phyloP scores from a whole-genome alignment of 2,797 vertebrate genomes.

The Erpetoichthys calabaricus region DNA sequence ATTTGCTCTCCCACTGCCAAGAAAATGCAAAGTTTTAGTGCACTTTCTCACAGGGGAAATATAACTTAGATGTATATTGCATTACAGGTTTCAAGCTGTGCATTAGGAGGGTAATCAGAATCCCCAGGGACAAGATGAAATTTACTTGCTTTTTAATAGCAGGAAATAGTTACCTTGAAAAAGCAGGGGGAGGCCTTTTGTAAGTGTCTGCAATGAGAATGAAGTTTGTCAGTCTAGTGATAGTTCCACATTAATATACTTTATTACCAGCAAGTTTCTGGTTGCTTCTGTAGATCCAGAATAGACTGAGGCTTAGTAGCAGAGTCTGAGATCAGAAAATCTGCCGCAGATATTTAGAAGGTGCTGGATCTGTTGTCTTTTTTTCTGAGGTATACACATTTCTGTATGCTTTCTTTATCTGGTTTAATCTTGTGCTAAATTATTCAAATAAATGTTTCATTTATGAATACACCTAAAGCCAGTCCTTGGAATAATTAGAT shows the following conservation, averaged over 20 bases:
- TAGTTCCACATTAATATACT: conserved; percentile 34
- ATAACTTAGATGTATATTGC: conserved; percentile 38
- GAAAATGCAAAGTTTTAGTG: conserved; percentile 32
- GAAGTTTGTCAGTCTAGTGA: conserved; percentile 16
- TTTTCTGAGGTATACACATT: too few relatives aligned
- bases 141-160: conserved; percentile 29
- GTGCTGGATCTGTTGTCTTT: too few relatives aligned
- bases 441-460: too few relatives aligned
- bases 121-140: conserved; percentile 27
- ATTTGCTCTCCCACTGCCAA: conserved; percentile 18
- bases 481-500: too few relatives aligned
- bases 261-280: conserved; percentile 48
- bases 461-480: too few relatives aligned
- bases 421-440: too few relatives aligned
- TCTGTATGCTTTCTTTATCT: too few relatives aligned
- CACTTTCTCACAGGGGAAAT: conserved; percentile 42
- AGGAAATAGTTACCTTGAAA: conserved; percentile 18
- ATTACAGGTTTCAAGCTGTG: conserved; percentile 37
- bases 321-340: too few relatives aligned
- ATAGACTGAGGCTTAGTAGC: background rate
- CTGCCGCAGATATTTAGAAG: too few relatives aligned
- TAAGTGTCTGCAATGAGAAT: conserved; percentile 15
- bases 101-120: conserved; percentile 41
- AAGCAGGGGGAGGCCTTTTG: conserved; percentile 15
- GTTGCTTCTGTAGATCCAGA: conserved; percentile 21